These are phyloP conservation scores for Chelonia mydas DNA, from an alignment of 2,797 vertebrate genomes.

Conservation along the genomic window DNA sequence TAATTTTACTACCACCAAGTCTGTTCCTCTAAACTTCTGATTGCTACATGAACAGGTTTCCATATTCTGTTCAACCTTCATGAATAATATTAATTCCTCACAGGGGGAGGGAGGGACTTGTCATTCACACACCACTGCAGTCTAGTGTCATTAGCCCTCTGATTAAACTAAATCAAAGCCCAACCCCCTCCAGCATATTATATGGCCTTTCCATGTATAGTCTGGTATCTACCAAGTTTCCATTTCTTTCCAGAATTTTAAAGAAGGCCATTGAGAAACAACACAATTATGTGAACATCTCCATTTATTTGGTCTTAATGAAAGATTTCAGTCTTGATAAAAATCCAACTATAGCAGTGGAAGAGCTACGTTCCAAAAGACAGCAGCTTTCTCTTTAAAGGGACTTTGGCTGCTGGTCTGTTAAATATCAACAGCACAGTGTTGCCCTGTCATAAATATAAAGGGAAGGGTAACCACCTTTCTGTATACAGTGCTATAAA, in stretches of 20 bases:
- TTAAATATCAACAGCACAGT: not conserved
- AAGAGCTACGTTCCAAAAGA: not conserved
- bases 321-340: not conserved
- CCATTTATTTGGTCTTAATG: slow-evolving; percentile 4
- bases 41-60: not conserved
- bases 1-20: not conserved
- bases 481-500: no score
- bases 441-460: not conserved
- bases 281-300: not conserved
- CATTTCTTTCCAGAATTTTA: not conserved
- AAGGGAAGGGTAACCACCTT: no score
- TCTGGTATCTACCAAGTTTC: not conserved
- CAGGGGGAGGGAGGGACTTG: not conserved
- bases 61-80: not conserved
- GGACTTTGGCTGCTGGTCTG: not conserved
- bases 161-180: not conserved
- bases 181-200: not conserved
- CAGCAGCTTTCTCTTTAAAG: not conserved
- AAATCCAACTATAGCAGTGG: not conserved
- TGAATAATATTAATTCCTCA: not conserved
- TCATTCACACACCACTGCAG: not conserved
- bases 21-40: not conserved
- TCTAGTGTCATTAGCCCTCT: not conserved
- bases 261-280: not conserved
- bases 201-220: not conserved